These are phyloP conservation scores for Paralichthys olivaceus DNA, from an alignment of 2,113 vertebrate species.

Conservation along the genomic window DNA sequence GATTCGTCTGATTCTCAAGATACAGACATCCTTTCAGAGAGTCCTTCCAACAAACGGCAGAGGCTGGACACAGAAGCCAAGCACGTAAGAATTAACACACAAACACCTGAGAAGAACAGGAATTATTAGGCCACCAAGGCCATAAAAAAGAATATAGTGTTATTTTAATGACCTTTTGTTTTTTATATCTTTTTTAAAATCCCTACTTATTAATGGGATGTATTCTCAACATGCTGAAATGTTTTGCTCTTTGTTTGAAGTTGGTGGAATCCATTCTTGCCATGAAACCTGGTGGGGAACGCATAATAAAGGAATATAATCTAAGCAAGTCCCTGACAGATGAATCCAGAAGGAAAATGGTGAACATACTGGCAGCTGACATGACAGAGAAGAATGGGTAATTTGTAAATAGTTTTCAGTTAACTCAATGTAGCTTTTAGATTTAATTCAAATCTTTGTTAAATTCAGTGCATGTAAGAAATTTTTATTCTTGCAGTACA, in stretches of 20 bases:
- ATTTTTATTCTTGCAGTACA: conserved; percentile 23
- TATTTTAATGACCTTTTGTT: neutral
- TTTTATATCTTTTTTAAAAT: neutral
- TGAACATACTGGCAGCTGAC: conserved; percentile 61
- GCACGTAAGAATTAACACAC: neutral
- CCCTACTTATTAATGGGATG: neutral
- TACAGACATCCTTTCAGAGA: neutral
- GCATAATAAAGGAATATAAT: conserved; percentile 42
- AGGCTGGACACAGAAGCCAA: neutral
- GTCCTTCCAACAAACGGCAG: neutral
- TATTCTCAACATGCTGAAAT: neutral
- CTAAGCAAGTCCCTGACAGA: conserved; percentile 33
- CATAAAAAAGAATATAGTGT: neutral
- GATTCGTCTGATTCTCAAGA: neutral
- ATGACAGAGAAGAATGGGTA: conserved; percentile 52
- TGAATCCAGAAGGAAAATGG: conserved; percentile 49
- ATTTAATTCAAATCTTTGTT: neutral
- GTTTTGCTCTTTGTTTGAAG: conserved; percentile 18
- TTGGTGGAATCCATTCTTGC: conserved; percentile 45
- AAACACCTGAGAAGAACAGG: neutral
- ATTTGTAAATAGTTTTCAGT: neutral
- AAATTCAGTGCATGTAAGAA: conserved; percentile 5
- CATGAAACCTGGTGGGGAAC: conserved; percentile 27
- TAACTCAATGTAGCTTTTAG: neutral
- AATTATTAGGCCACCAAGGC: neutral